phyloP scores from a whole-genome alignment of 2,888 invertebrate species.

The Vandiemenella viatica region DNA sequence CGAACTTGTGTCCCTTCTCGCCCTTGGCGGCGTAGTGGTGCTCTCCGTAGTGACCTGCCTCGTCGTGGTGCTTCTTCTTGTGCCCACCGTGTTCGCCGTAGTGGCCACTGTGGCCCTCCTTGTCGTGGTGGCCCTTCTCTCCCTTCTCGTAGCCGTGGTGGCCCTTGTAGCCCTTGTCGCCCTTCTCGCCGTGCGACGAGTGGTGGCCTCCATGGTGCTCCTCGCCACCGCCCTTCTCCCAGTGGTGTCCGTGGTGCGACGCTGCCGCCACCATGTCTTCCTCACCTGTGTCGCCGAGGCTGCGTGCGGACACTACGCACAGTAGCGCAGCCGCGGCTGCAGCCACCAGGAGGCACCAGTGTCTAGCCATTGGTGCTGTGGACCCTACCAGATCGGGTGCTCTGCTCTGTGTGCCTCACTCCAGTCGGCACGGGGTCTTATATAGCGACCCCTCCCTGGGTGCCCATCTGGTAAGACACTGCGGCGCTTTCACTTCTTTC shows the following conservation, averaged over 20 bases:
- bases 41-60: constrained; percentile 47
- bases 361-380: neutral
- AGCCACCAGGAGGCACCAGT: neutral
- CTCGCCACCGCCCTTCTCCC: constrained; percentile 50
- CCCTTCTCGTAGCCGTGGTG: constrained; percentile 64
- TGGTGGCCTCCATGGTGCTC: constrained; percentile 52
- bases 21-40: constrained; percentile 51
- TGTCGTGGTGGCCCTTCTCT: constrained; percentile 39
- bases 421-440: too few relatives aligned
- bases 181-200: constrained; percentile 56
- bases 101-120: constrained; percentile 43
- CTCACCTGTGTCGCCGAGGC: constrained; percentile 3
- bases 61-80: constrained; percentile 46
- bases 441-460: too few relatives aligned
- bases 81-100: constrained; percentile 46
- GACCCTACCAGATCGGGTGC: too few relatives aligned
- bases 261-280: constrained; percentile 17
- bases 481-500: neutral
- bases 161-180: constrained; percentile 62
- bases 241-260: constrained; percentile 24
- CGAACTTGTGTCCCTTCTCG: constrained; percentile 48
- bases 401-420: too few relatives aligned
- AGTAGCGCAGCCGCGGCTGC: neutral
- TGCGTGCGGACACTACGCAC: neutral
- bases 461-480: too few relatives aligned